phyloP scores from a whole-genome alignment of 1,140 invertebrate genomes.

The Drosophila athabasca region DNA sequence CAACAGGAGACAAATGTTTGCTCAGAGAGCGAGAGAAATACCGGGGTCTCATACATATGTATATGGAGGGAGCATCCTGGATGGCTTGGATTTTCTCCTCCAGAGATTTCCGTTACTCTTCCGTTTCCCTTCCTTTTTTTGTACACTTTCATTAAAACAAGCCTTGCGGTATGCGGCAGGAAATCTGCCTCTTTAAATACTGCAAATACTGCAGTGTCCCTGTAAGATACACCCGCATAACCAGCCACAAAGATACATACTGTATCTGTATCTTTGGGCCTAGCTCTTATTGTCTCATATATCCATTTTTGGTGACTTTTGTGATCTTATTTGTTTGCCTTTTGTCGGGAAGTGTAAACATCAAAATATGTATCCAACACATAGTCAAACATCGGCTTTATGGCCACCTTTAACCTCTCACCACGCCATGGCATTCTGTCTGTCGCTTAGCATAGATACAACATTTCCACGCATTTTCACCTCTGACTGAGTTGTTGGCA shows the following conservation, averaged over 20 bases:
- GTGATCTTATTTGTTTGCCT: conserved; percentile 11
- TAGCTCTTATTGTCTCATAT: not conserved
- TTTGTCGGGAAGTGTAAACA: conserved; percentile 2
- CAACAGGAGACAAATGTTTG: conserved; percentile 27
- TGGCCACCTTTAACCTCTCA: not conserved
- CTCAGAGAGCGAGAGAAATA: not conserved
- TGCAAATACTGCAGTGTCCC: no score
- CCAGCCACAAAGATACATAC: no score
- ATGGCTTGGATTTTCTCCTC: no score
- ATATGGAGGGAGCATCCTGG: no score
- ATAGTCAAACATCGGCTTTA: conserved; percentile 27
- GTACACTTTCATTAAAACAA: no score
- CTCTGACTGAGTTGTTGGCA: conserved; percentile 30
- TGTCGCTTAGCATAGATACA: conserved; percentile 15
- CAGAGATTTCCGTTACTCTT: no score
- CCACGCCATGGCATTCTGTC: no score
- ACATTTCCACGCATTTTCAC: conserved; percentile 26
- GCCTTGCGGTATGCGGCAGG: no score
- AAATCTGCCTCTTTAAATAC: no score
- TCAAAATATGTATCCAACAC: conserved; percentile 22
- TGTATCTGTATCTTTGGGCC: not conserved
- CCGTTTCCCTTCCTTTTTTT: no score
- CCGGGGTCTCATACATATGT: not conserved
- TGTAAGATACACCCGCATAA: no score
- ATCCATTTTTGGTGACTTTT: conserved; percentile 8